Conservation (phyloP, 2,888 invertebrate genomes). For the Lycaena phlaeas region DNA sequence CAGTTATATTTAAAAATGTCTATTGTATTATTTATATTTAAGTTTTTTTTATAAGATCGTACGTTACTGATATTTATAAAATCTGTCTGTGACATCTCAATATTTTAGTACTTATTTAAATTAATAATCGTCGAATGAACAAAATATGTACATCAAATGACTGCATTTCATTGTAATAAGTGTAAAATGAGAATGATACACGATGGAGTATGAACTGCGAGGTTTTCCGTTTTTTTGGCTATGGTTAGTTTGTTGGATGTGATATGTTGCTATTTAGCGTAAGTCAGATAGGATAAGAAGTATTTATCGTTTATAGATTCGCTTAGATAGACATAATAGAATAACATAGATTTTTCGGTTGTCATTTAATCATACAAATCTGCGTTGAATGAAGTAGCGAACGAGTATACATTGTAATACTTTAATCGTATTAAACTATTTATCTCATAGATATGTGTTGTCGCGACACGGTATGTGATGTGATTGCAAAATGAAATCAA, state of each 20-base stretch:
- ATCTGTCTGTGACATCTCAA: not conserved
- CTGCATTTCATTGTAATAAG: slow-evolving; percentile 2
- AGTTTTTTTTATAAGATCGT: slow-evolving; percentile 5
- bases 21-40: slow-evolving; percentile 5
- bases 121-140: not conserved
- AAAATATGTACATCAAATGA: slow-evolving; percentile 4
- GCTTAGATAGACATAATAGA: slow-evolving; percentile 48
- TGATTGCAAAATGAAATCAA: slow-evolving; percentile 11
- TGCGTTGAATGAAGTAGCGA: slow-evolving; percentile 17
- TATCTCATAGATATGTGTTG: slow-evolving; percentile 35
- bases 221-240: slow-evolving; percentile 42
- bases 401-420: slow-evolving; percentile 9
- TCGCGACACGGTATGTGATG: slow-evolving; percentile 26
- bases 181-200: not conserved
- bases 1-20: not conserved
- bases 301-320: slow-evolving; percentile 67
- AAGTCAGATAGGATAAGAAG: slow-evolving; percentile 56
- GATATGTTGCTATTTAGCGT: slow-evolving; percentile 60
- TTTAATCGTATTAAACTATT: slow-evolving; percentile 21
- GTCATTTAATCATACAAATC: slow-evolving; percentile 40
- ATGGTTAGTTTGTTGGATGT: slow-evolving; percentile 59
- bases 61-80: not conserved
- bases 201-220: not conserved
- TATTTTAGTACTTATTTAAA: slow-evolving; percentile 5
- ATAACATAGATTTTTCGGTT: slow-evolving; percentile 41